Evolutionary conservation across 30 jellyfish, hydroid and myxozoan species (phyloP).

Genomic region (Chironex yamaguchii): DNA sequence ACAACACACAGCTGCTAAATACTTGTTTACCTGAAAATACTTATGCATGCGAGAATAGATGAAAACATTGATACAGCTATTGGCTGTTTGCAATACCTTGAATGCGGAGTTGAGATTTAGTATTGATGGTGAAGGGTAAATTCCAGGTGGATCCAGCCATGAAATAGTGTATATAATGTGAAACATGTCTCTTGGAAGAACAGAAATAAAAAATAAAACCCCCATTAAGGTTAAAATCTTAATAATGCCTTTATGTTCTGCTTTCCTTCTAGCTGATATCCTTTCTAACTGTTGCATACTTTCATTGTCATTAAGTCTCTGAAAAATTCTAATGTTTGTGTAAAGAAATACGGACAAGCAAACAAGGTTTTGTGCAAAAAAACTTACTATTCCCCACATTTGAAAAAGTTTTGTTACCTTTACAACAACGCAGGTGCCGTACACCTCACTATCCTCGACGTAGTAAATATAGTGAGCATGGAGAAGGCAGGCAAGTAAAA

Average conservation of each 20-base stretch:
- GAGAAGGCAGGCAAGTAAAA: background rate
- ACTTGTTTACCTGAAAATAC: conserved; percentile 46
- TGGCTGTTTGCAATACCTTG: conserved; percentile 82
- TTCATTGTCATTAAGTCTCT: background rate
- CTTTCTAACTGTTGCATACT: background rate
- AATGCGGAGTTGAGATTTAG: conserved; percentile 73
- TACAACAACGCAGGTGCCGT: conserved; percentile 1
- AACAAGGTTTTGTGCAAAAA: conserved; percentile 14
- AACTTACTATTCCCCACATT: background rate
- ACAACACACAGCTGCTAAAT: too few relatives aligned
- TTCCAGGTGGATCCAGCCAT: conserved; percentile 75
- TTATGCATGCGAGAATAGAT: conserved; percentile 89
- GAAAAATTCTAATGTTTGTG: conserved; percentile 14
- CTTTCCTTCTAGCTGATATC: conserved; percentile 6
- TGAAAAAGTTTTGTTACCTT: background rate
- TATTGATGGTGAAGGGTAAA: background rate
- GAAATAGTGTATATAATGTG: conserved; percentile 58
- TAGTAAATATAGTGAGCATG: background rate
- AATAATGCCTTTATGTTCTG: conserved; percentile 46
- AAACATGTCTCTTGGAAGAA: conserved; percentile 82
- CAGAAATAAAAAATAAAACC: conserved; percentile 65
- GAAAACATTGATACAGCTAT: conserved; percentile 93
- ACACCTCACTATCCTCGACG: conserved; percentile 2
- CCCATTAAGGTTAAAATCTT: conserved; percentile 70
- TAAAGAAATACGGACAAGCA: conserved; percentile 17